Evolutionary conservation across 1,140 invertebrate species (phyloP).

Genomic region (Sarcophaga bullata): DNA sequence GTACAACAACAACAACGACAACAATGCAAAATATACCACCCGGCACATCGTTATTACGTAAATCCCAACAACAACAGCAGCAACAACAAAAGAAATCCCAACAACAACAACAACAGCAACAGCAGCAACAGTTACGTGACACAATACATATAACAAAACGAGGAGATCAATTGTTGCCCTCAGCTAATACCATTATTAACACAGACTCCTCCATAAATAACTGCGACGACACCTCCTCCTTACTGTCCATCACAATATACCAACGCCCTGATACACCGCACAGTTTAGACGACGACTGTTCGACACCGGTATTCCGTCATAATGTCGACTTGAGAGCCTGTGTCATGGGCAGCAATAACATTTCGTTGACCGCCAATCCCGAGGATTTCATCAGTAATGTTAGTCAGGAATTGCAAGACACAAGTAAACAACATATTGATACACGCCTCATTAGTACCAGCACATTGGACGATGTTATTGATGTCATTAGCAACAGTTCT

Average conservation of each 20-base stretch:
- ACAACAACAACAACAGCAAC: constrained; percentile 43
- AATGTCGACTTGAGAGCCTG: constrained; percentile 61
- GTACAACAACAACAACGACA: constrained; percentile 31
- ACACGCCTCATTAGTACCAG: constrained; percentile 36
- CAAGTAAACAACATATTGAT: constrained; percentile 49
- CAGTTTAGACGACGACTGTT: constrained; percentile 51
- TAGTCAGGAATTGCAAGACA: constrained; percentile 59
- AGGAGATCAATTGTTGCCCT: not conserved
- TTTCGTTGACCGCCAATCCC: constrained; percentile 48
- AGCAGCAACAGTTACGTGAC: constrained; percentile 15
- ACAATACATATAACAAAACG: constrained; percentile 31
- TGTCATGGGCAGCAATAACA: constrained; percentile 63
- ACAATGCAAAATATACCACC: constrained; percentile 56
- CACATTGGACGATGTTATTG: constrained; percentile 52
- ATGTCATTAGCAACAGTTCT: constrained; percentile 50
- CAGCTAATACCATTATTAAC: not conserved
- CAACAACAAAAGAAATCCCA: constrained; percentile 44
- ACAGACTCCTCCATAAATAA: constrained; percentile 31
- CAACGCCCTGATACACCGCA: constrained; percentile 51
- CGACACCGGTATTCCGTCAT: constrained; percentile 52
- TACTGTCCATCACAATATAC: constrained; percentile 31
- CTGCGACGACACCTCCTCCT: constrained; percentile 36
- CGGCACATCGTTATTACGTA: constrained; percentile 58
- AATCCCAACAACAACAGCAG: constrained; percentile 48
- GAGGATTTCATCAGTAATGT: constrained; percentile 53